These are phyloP conservation scores for Arctia plantaginis DNA, from an alignment of 2,888 invertebrate species.

Conservation along the genomic window DNA sequence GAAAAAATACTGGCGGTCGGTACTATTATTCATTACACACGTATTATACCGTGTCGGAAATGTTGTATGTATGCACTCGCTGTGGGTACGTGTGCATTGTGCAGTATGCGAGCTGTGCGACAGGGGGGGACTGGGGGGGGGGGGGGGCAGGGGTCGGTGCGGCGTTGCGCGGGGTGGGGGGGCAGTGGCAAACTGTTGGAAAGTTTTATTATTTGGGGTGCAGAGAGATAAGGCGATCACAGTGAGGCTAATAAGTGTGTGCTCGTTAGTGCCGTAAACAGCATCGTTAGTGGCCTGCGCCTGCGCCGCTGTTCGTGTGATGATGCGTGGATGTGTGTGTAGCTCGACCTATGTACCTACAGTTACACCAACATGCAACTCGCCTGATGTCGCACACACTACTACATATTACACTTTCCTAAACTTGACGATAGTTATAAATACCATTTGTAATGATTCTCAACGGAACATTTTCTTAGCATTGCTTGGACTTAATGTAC, in stretches of 20 bases:
- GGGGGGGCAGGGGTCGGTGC: neutral
- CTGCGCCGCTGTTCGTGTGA: neutral
- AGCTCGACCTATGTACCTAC: neutral
- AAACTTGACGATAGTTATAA: neutral
- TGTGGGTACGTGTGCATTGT: slow-evolving; percentile 4
- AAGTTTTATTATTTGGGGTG: slow-evolving; percentile 28
- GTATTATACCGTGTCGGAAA: slow-evolving; percentile 34
- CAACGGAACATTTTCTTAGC: neutral
- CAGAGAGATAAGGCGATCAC: slow-evolving; percentile 21
- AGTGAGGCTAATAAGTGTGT: slow-evolving; percentile 20
- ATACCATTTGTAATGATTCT: neutral
- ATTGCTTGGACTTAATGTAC: neutral
- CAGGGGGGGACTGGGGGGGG: neutral
- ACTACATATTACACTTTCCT: neutral
- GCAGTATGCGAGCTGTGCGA: neutral
- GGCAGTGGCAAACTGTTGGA: slow-evolving; percentile 13
- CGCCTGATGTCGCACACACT: neutral
- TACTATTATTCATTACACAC: slow-evolving; percentile 32
- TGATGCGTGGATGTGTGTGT: neutral
- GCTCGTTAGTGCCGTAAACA: slow-evolving; percentile 22
- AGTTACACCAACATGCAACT: neutral
- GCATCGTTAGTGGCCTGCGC: slow-evolving; percentile 12
- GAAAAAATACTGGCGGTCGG: slow-evolving; percentile 7
- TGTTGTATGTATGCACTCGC: slow-evolving; percentile 16
- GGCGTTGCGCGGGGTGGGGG: neutral